Conservation (phyloP, 2,113 vertebrate species). For the Alosa alosa region DNA sequence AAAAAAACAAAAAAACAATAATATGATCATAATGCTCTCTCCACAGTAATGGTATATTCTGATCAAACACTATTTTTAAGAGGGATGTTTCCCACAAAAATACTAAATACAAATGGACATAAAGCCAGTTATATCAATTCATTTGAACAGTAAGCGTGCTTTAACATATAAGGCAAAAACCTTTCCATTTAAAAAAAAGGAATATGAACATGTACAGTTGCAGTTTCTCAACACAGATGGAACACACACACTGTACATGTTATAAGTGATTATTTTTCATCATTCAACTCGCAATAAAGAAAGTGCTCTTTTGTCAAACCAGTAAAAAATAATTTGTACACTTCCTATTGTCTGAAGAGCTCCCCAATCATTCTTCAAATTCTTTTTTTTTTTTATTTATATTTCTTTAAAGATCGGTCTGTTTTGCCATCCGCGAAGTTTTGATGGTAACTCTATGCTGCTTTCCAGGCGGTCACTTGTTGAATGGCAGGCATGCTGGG, state of each 20-base stretch:
- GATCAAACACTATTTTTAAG: slow-evolving; percentile 57
- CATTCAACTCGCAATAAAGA: slow-evolving; percentile 67
- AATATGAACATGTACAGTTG: slow-evolving; percentile 62
- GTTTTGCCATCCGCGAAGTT: not conserved
- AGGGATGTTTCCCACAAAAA: slow-evolving; percentile 58
- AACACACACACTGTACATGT: slow-evolving; percentile 62
- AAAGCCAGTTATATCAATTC: slow-evolving; percentile 62
- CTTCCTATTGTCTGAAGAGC: slow-evolving; percentile 43
- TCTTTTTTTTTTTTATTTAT: slow-evolving; percentile 33
- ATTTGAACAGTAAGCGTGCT: slow-evolving; percentile 71
- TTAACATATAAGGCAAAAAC: slow-evolving; percentile 70
- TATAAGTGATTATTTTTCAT: slow-evolving; percentile 55
- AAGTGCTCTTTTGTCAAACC: slow-evolving; percentile 75
- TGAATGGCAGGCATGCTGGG: slow-evolving; percentile 93
- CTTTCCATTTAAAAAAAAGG: slow-evolving; percentile 55
- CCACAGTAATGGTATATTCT: slow-evolving; percentile 40
- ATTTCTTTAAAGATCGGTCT: slow-evolving; percentile 55
- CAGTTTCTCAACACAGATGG: slow-evolving; percentile 62
- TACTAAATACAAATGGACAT: slow-evolving; percentile 70
- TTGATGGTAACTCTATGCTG: not conserved
- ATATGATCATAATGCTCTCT: slow-evolving; percentile 28
- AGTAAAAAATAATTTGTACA: slow-evolving; percentile 80
- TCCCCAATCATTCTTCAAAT: not conserved
- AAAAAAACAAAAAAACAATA: not conserved
- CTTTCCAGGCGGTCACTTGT: slow-evolving; percentile 80